phyloP scores from a whole-genome alignment of 2,113 vertebrate species.

The Numenius arquata region DNA sequence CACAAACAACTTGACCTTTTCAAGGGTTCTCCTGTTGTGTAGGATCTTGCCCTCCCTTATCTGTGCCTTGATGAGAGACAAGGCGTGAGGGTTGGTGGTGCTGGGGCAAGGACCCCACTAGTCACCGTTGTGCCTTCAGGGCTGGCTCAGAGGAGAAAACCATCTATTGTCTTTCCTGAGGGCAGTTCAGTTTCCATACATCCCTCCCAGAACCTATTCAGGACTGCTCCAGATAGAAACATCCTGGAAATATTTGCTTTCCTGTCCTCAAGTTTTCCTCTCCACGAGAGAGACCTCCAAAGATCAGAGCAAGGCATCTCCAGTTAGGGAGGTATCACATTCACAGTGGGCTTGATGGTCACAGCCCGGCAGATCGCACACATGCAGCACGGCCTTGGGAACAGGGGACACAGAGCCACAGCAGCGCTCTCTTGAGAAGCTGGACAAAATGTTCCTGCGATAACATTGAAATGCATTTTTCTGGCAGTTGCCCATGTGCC shows the following conservation, averaged over 20 bases:
- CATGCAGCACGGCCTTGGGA: neutral
- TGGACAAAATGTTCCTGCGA: neutral
- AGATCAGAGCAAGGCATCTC: neutral
- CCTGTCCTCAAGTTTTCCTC: neutral
- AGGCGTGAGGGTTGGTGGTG: neutral
- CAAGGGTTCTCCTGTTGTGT: neutral
- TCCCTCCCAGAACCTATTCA: neutral
- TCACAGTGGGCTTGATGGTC: rapidly evolving
- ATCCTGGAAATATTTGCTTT: neutral
- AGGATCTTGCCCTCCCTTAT: neutral
- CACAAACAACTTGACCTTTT: neutral
- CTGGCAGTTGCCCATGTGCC: neutral
- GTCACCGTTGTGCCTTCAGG: neutral
- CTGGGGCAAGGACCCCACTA: neutral
- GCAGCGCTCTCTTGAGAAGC: neutral
- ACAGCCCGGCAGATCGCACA: neutral
- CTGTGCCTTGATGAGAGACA: neutral
- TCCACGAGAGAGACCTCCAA: neutral
- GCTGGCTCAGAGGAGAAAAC: neutral
- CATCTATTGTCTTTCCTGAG: neutral
- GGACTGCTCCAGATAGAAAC: neutral
- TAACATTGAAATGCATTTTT: neutral
- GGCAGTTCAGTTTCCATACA: neutral
- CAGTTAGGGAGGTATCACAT: rapidly evolving
- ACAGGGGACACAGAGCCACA: neutral